These are phyloP conservation scores for Ranitomeya imitator DNA, from an alignment of 2,113 vertebrate genomes.

Conservation along the genomic window DNA sequence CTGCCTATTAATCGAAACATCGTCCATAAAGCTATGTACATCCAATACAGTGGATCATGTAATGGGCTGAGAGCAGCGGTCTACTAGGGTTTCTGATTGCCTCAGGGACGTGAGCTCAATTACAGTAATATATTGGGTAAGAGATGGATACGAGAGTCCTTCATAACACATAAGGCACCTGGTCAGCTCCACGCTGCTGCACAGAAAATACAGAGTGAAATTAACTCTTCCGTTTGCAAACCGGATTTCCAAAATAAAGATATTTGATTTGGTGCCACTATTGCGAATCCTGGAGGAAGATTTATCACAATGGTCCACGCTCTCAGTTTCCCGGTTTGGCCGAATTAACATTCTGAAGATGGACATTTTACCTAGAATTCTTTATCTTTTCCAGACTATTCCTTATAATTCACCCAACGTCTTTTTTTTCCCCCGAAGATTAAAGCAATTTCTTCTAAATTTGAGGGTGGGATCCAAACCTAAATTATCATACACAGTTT, in stretches of 20 bases:
- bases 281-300: no score
- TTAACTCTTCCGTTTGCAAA: neutral
- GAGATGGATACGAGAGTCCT: slow-evolving; percentile 25
- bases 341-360: no score
- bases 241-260: neutral
- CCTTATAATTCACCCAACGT: no score
- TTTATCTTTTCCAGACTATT: no score
- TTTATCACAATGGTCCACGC: no score
- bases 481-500: no score
- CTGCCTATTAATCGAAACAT: slow-evolving; percentile 45
- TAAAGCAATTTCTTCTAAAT: no score
- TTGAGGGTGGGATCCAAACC: no score
- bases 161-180: slow-evolving; percentile 4
- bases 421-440: no score
- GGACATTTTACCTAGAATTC: no score
- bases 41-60: slow-evolving; percentile 11
- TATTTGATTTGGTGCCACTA: no score
- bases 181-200: neutral
- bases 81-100: slow-evolving; percentile 3
- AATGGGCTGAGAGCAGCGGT: neutral
- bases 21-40: slow-evolving; percentile 33
- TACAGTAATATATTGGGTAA: slow-evolving; percentile 12
- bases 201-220: neutral
- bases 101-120: slow-evolving; percentile 15
- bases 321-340: no score